These are phyloP conservation scores for Tamandua tetradactyla DNA, from an alignment of 2,797 vertebrate genomes.

Conservation along the genomic window DNA sequence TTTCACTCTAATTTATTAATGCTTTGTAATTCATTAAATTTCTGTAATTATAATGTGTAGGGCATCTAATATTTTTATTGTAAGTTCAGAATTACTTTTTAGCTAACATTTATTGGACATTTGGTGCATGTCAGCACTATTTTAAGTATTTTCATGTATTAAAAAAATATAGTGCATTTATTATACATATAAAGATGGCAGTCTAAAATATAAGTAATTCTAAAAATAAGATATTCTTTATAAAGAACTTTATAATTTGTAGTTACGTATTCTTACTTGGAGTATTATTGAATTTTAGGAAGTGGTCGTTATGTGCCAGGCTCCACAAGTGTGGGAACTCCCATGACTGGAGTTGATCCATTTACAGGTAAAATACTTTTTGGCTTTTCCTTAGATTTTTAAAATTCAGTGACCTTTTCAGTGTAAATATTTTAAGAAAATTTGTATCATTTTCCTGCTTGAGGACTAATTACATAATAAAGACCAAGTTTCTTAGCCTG, in stretches of 20 bases:
- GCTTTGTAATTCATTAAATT: conserved; percentile 36
- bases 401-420: conserved; percentile 10
- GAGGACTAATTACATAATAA: conserved; percentile 13
- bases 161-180: not conserved
- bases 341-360: conserved; percentile 83
- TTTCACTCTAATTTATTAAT: not conserved
- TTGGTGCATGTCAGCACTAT: not conserved
- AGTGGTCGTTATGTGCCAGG: conserved; percentile 90
- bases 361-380: conserved; percentile 86
- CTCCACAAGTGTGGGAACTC: conserved; percentile 67
- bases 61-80: not conserved
- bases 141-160: conserved; percentile 47
- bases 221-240: not conserved
- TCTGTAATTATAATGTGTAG: conserved; percentile 31
- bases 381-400: not conserved
- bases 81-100: conserved; percentile 46
- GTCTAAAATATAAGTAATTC: conserved; percentile 29
- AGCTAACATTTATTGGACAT: not conserved
- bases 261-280: conserved; percentile 43
- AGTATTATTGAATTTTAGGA: conserved; percentile 81
- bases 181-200: not conserved
- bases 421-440: conserved; percentile 9
- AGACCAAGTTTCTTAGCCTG: not conserved
- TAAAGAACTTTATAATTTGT: conserved; percentile 12
- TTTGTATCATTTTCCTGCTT: not conserved